These are phyloP conservation scores for Ancistrus triradiatus DNA, from an alignment of 2,113 vertebrate genomes.

Conservation along the genomic window DNA sequence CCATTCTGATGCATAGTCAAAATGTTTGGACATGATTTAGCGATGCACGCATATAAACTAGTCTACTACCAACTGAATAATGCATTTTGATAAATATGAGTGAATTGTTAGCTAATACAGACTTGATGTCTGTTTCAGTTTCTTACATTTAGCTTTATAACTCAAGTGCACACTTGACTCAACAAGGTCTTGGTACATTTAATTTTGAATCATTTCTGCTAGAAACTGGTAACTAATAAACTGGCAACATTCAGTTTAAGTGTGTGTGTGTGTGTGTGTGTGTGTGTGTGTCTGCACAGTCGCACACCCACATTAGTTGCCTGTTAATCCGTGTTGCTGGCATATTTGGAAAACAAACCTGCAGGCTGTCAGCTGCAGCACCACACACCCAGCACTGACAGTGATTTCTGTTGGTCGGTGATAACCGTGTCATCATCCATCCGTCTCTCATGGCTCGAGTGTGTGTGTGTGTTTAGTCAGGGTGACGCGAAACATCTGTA, in stretches of 20 bases:
- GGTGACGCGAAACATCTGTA: conserved; percentile 45
- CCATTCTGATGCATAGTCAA: too few species aligned
- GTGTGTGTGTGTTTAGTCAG: conserved; percentile 38
- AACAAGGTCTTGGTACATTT: too few species aligned
- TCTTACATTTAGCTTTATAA: too few species aligned
- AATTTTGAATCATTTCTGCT: too few species aligned
- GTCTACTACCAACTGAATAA: too few species aligned
- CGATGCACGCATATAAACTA: too few species aligned
- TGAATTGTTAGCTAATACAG: not conserved
- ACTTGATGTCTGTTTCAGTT: not conserved
- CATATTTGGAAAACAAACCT: conserved; percentile 45
- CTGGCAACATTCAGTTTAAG: not conserved
- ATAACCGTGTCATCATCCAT: conserved; percentile 56
- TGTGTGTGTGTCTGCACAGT: conserved; percentile 10
- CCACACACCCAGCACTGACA: conserved; percentile 27
- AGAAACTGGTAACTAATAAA: too few species aligned
- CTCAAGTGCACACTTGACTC: too few species aligned
- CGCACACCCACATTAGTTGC: conserved; percentile 15
- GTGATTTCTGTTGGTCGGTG: conserved; percentile 34
- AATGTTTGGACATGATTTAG: too few species aligned
- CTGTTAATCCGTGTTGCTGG: conserved; percentile 30
- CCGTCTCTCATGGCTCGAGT: conserved; percentile 1
- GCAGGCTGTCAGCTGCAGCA: conserved; percentile 36
- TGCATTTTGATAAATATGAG: too few species aligned
- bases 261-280: conserved; percentile 10